These are phyloP conservation scores for Genyomyrus donnyi DNA, from an alignment of 2,113 vertebrate genomes.

Conservation along the genomic window DNA sequence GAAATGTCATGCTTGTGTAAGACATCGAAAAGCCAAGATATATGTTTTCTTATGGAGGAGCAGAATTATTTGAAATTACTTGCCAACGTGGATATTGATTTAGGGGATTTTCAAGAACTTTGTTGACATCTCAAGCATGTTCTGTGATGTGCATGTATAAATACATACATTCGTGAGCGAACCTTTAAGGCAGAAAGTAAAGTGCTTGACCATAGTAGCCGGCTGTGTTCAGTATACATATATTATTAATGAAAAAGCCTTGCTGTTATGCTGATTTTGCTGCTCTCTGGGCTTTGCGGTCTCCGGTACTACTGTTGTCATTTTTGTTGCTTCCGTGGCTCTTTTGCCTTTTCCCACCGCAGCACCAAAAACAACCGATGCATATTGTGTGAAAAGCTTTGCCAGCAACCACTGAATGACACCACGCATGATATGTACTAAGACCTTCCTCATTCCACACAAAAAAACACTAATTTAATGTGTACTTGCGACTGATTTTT, in stretches of 20 bases:
- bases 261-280: neutral
- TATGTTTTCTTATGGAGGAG: neutral
- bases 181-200: neutral
- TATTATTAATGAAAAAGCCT: constrained; percentile 9
- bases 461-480: neutral
- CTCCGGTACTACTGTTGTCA: neutral
- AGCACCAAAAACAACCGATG: neutral
- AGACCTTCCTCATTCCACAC: neutral
- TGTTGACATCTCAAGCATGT: neutral
- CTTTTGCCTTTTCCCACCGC: neutral
- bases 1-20: neutral
- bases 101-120: neutral
- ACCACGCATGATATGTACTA: neutral
- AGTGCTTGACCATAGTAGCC: neutral
- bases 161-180: neutral
- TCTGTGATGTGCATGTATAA: neutral
- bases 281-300: neutral
- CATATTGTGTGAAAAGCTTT: neutral
- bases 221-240: neutral
- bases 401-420: neutral
- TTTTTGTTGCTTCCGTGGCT: neutral
- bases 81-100: neutral
- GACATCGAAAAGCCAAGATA: neutral
- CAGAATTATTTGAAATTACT: neutral
- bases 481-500: neutral